Base-by-base conservation (phyloP, 2,888 invertebrate species). In the Tachina lurida region DNA sequence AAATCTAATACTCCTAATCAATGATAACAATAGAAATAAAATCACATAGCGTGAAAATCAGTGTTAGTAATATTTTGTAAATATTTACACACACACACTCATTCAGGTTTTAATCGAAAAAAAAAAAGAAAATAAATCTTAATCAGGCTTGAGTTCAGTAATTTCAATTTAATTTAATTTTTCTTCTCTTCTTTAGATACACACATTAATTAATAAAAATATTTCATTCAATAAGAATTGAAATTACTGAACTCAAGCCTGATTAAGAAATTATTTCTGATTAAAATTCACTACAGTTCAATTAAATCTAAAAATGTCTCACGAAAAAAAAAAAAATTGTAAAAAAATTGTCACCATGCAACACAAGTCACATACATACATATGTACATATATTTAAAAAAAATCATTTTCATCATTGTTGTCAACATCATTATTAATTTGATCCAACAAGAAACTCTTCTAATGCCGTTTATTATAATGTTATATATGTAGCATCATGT, bases 31-130 rank as follows among this genome's bases (percentile, higher is more conserved):
- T 31, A 31, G 31, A 52, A 47, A 52, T 60, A 56, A 67, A 80
- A 41, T 73, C 65, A 68, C 31, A 3, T 12, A 47, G 74, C 74
- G 45, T 81, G 68, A 75, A 75, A 75, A 81, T 49, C 47, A 76
- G 49, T 70, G 74, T 74, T 81, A 41, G 47, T 3, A 63, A 63
- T 58, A 71, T 65, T 76, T 77, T 84, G 73, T 54, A 74, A 78
- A 47, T 54, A 62, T 62, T 83, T 83, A 76, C 70, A 31, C 7
- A 31, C 31, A 31, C 31, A 31, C 31, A 31, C 31, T 5, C 31
- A 1, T 5, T 31, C 31, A 31, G 31, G 3, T 31, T 31, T 31
- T 31, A 2, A 31, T 31, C 31, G 12, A 39, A 47, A 49, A 68
- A 67, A 62, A 43, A 80, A 80, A 60, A 74, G n/a, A n/a, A n/a